Evolutionary conservation across 1,140 invertebrate species (phyloP).

Genomic region (Eubasilissa regina): DNA sequence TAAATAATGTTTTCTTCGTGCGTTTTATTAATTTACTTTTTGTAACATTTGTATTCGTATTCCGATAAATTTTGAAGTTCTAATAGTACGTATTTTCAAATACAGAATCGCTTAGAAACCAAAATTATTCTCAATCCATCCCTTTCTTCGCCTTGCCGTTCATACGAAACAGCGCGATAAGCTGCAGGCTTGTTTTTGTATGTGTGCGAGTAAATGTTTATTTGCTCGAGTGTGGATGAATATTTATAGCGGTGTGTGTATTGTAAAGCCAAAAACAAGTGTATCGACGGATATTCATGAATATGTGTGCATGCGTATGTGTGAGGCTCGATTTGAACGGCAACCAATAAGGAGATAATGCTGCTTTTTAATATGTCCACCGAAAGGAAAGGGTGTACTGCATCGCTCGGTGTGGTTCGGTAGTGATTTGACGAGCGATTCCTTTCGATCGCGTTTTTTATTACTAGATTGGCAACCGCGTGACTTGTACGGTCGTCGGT

Average conservation of each 20-base stretch:
- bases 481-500: neutral
- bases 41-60: neutral
- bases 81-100: neutral
- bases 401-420: neutral
- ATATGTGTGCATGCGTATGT: neutral
- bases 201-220: neutral
- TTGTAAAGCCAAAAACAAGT: conserved; percentile 8
- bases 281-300: conserved; percentile 1
- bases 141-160: conserved; percentile 43
- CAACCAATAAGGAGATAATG: conserved; percentile 10
- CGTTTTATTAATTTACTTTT: conserved; percentile 17
- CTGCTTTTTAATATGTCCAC: neutral
- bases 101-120: conserved; percentile 15
- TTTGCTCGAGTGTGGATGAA: neutral
- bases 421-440: neutral
- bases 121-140: conserved; percentile 49
- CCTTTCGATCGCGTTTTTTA: neutral
- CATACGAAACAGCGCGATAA: conserved; percentile 26
- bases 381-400: neutral
- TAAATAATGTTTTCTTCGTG: neutral
- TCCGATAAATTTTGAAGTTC: neutral
- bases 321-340: neutral
- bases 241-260: conserved; percentile 1
- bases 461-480: neutral
- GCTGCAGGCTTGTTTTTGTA: neutral